Conservation (phyloP, 2,113 vertebrate genomes). For the Amia ocellicauda region DNA sequence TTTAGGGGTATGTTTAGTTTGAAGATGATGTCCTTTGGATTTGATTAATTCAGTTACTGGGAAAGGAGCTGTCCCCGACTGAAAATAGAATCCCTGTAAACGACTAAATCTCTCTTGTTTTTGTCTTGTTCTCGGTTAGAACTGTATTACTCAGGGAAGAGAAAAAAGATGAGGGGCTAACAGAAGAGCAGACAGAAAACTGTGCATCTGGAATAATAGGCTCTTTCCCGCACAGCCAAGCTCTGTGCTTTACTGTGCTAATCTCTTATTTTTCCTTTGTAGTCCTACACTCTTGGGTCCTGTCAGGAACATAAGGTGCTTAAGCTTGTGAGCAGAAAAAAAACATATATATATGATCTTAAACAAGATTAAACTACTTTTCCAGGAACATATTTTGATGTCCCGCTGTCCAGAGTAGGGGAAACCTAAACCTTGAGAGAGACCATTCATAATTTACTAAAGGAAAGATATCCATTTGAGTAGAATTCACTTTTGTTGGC, state of each 20-base stretch:
- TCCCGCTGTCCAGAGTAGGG: too few relatives aligned
- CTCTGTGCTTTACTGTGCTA: slow-evolving; percentile 28
- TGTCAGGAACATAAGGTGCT: slow-evolving; percentile 36
- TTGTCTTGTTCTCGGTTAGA: slow-evolving; percentile 61
- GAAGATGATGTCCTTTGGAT: slow-evolving; percentile 97
- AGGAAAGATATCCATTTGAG: too few relatives aligned
- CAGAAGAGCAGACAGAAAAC: slow-evolving; percentile 37
- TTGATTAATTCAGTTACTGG: slow-evolving; percentile 91
- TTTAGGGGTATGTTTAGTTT: slow-evolving; percentile 95
- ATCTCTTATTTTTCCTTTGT: slow-evolving; percentile 19
- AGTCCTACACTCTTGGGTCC: slow-evolving; percentile 30
- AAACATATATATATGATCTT: slow-evolving; percentile 16
- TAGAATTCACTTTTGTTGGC: too few relatives aligned
- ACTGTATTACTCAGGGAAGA: slow-evolving; percentile 51
- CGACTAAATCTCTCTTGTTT: slow-evolving; percentile 64
- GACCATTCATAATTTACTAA: too few relatives aligned
- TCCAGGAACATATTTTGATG: too few relatives aligned
- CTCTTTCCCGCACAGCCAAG: slow-evolving; percentile 33
- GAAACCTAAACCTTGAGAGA: too few relatives aligned
- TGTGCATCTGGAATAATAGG: slow-evolving; percentile 40
- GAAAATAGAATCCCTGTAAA: slow-evolving; percentile 74
- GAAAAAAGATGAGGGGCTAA: slow-evolving; percentile 44
- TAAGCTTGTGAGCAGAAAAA: slow-evolving; percentile 36
- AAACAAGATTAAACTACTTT: slow-evolving; percentile 22
- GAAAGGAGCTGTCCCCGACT: slow-evolving; percentile 73